phyloP scores from a whole-genome alignment of 2,797 vertebrate genomes.

The Lophotriccus pileatus region DNA sequence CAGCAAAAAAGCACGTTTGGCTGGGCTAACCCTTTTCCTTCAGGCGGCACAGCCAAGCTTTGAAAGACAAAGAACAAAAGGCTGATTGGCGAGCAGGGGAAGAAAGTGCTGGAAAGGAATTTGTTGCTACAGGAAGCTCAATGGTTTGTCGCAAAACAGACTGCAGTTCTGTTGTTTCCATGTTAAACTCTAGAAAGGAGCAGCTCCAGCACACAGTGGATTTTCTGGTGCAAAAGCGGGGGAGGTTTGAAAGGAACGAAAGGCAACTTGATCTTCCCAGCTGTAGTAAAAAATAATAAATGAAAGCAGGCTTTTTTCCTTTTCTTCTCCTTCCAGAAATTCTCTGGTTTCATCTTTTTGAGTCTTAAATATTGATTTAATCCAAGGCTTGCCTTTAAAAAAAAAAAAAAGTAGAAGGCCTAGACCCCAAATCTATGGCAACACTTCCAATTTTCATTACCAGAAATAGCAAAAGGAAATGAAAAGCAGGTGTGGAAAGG shows the following conservation, averaged over 20 bases:
- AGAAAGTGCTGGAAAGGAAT: constrained; percentile 60
- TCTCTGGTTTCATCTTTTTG: constrained; percentile 39
- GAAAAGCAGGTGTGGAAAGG: constrained; percentile 77
- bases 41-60: constrained; percentile 42
- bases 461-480: constrained; percentile 79
- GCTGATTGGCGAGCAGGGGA: constrained; percentile 11
- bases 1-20: background rate
- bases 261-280: constrained; percentile 11
- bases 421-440: constrained; percentile 63
- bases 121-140: constrained; percentile 59
- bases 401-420: constrained; percentile 60
- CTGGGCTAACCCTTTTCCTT: constrained; percentile 42
- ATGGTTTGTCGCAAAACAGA: constrained; percentile 53
- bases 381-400: constrained; percentile 55
- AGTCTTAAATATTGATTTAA: constrained; percentile 62
- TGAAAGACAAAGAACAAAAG: constrained; percentile 62
- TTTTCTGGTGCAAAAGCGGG: background rate
- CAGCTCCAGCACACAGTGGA: background rate
- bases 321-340: constrained; percentile 53
- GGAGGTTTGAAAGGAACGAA: background rate
- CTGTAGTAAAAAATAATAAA: background rate
- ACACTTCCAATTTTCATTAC: constrained; percentile 73
- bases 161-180: constrained; percentile 40
- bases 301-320: background rate
- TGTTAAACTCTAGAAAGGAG: constrained; percentile 29